Evolutionary conservation across 2,888 invertebrate genomes (phyloP).

Genomic region (Lithosia quadra): DNA sequence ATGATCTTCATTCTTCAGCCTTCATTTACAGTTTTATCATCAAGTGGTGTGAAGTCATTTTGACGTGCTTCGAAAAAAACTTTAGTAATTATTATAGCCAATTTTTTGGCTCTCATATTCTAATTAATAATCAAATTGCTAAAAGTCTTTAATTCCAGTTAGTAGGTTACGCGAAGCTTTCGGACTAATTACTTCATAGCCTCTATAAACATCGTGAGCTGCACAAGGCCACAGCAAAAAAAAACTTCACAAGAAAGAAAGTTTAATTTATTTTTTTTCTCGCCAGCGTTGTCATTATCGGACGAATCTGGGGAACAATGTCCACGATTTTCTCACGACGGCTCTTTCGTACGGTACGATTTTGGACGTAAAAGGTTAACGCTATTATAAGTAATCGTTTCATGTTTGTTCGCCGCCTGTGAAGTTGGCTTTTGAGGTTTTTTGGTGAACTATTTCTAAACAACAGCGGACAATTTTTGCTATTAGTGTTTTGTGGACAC

Average conservation of each 20-base stretch:
- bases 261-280: slow-evolving; percentile 50
- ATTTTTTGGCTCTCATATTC: slow-evolving; percentile 2
- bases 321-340: slow-evolving; percentile 68
- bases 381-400: slow-evolving; percentile 33
- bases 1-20: neutral
- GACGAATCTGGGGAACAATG: slow-evolving; percentile 60
- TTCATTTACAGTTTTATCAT: neutral
- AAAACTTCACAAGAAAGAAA: slow-evolving; percentile 59
- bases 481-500: neutral
- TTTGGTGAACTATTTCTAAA: slow-evolving; percentile 2
- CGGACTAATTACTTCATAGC: slow-evolving; percentile 46
- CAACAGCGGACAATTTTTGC: neutral
- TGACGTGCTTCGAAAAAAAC: neutral
- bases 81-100: neutral
- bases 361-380: slow-evolving; percentile 47
- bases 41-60: neutral
- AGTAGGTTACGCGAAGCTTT: slow-evolving; percentile 30
- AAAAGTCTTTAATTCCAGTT: slow-evolving; percentile 18
- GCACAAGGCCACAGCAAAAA: slow-evolving; percentile 37
- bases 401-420: slow-evolving; percentile 13
- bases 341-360: slow-evolving; percentile 41
- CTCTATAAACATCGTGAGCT: slow-evolving; percentile 24
- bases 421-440: slow-evolving; percentile 1
- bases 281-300: slow-evolving; percentile 46
- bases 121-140: slow-evolving; percentile 5